A percentile compares a stretch with the other conserved stretches of the same genome.
Evolutionary conservation across 35 echinoderm and acorn worm species (phyloP).

Genomic region (Holothuria glaberrima): DNA sequence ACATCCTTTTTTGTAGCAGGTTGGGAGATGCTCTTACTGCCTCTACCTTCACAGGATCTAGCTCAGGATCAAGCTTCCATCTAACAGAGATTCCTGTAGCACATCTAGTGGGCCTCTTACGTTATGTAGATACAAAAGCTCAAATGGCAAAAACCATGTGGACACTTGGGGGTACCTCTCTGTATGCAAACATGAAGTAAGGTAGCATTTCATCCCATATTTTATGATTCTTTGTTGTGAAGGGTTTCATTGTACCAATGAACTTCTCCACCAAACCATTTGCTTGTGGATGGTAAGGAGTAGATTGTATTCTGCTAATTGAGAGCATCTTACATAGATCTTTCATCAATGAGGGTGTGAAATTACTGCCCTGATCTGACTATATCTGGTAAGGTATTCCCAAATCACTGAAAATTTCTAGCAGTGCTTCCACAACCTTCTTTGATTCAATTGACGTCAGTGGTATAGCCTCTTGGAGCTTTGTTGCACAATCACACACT

Average conservation of each 20-base stretch:
- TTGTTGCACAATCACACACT: conserved; percentile 60
- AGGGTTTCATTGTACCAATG: conserved; percentile 63
- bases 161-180: conserved; percentile 55
- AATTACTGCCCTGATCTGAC: conserved; percentile 49
- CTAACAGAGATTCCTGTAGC: conserved; percentile 17
- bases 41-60: conserved; percentile 44
- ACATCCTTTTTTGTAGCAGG: conserved; percentile 64
- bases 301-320: conserved; percentile 44
- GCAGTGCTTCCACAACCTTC: conserved; percentile 31
- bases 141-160: conserved; percentile 44
- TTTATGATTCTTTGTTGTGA: conserved; percentile 14
- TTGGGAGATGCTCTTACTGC: conserved; percentile 27
- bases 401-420: conserved; percentile 36
- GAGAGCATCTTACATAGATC: conserved; percentile 25
- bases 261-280: conserved; percentile 67
- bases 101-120: conserved; percentile 56
- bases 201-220: conserved; percentile 72
- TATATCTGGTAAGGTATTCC: conserved; percentile 43
- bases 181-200: conserved; percentile 75
- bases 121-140: conserved; percentile 41
- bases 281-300: conserved; percentile 62
- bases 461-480: conserved; percentile 41
- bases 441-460: conserved; percentile 22
- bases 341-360: conserved; percentile 38
- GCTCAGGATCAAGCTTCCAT: conserved; percentile 25